phyloP scores from a whole-genome alignment of 1,140 invertebrate species.

The Magallana gigas region DNA sequence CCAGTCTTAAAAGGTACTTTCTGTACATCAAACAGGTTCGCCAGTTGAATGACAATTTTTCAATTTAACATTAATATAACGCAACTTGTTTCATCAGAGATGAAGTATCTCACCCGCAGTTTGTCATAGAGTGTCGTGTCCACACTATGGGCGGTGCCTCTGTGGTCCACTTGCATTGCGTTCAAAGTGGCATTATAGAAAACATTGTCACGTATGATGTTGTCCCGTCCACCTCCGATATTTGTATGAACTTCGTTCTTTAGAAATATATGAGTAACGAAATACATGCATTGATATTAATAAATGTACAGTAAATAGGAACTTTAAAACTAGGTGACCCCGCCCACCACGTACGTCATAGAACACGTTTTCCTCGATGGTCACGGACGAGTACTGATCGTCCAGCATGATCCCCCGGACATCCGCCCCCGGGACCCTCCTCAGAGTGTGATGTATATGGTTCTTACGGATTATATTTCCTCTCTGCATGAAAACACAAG shows the following conservation, averaged over 20 bases:
- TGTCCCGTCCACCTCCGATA: constrained; percentile 67
- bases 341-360: constrained; percentile 51
- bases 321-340: no score
- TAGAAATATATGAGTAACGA: neutral
- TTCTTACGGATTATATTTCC: constrained; percentile 60
- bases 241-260: constrained; percentile 67
- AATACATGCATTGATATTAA: no score
- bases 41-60: no score
- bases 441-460: constrained; percentile 56
- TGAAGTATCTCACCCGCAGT: constrained; percentile 26
- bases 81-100: neutral
- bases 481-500: constrained; percentile 45
- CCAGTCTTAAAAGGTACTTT: constrained; percentile 58
- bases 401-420: constrained; percentile 61
- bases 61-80: neutral
- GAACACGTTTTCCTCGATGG: constrained; percentile 58
- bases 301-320: no score
- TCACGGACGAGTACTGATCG: constrained; percentile 59
- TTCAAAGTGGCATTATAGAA: constrained; percentile 61
- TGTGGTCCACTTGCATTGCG: constrained; percentile 64
- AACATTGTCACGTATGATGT: constrained; percentile 63
- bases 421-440: constrained; percentile 53
- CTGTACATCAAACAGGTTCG: constrained; percentile 42
- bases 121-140: constrained; percentile 28
- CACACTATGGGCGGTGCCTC: constrained; percentile 51